Evolutionary conservation across 1,140 invertebrate genomes (phyloP).

Genomic region (Lamellibrachia luymesi): DNA sequence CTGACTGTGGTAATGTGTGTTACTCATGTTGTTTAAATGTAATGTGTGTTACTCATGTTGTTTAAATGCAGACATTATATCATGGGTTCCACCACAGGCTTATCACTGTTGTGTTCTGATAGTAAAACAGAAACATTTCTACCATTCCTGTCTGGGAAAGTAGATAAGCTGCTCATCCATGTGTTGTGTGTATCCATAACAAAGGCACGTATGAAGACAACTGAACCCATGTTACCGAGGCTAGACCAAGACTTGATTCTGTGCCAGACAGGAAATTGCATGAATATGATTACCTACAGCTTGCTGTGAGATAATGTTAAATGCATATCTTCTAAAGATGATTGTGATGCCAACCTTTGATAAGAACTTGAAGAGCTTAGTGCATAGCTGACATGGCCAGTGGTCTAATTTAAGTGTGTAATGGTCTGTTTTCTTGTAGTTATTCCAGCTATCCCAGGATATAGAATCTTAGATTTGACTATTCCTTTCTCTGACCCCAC

Average conservation of each 20-base stretch:
- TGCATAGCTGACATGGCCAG: no score
- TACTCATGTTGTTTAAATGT: not conserved
- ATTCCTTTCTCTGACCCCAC: not conserved
- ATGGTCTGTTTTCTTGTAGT: no score
- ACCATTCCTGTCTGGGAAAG: not conserved
- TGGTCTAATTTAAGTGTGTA: no score
- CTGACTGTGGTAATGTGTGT: not conserved
- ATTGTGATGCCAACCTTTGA: no score
- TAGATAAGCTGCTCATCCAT: not conserved
- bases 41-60: not conserved
- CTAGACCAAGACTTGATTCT: not conserved
- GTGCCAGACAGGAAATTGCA: not conserved
- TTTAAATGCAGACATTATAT: not conserved
- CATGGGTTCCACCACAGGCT: not conserved
- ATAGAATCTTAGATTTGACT: no score
- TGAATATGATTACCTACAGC: not conserved
- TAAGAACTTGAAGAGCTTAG: no score
- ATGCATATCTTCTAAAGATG: not conserved
- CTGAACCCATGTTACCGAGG: no score
- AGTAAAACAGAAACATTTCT: not conserved
- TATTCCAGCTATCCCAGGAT: no score
- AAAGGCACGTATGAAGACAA: no score
- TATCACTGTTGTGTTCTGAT: not conserved
- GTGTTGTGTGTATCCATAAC: no score
- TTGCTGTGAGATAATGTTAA: not conserved